Evolutionary conservation across 2,888 invertebrate species (phyloP).

Genomic region (Amblyteles armatorius): DNA sequence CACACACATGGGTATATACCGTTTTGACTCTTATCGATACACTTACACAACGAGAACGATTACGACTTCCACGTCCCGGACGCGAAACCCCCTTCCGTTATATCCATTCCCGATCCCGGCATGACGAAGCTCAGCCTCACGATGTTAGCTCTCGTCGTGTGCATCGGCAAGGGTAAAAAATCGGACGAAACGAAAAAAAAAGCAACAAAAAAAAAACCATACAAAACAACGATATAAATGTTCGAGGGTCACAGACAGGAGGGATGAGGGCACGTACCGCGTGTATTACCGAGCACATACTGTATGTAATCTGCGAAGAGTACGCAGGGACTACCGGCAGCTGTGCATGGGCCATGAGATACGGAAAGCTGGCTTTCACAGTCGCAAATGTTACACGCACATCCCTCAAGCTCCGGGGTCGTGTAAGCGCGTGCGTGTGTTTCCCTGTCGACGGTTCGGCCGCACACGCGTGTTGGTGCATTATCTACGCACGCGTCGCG

Average conservation of each 20-base stretch:
- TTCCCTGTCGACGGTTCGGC: slow-evolving; percentile 40
- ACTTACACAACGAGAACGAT: slow-evolving; percentile 49
- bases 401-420: slow-evolving; percentile 23
- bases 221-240: slow-evolving; percentile 43
- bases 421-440: slow-evolving; percentile 3
- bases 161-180: slow-evolving; percentile 50
- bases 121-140: slow-evolving; percentile 59
- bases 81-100: slow-evolving; percentile 19
- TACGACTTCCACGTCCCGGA: slow-evolving; percentile 40
- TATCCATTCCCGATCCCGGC: slow-evolving; percentile 41
- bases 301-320: slow-evolving; percentile 9
- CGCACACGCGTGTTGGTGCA: slow-evolving; percentile 65
- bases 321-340: slow-evolving; percentile 58
- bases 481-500: slow-evolving; percentile 75
- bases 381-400: slow-evolving; percentile 47
- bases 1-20: background rate
- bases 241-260: slow-evolving; percentile 51
- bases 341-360: slow-evolving; percentile 63
- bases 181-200: slow-evolving; percentile 39
- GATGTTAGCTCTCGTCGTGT: slow-evolving; percentile 45
- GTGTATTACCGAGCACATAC: slow-evolving; percentile 1
- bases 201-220: slow-evolving; percentile 8
- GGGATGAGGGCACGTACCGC: slow-evolving; percentile 42
- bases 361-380: slow-evolving; percentile 54
- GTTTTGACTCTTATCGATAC: slow-evolving; percentile 60